phyloP scores from a whole-genome alignment of 2,113 vertebrate species.

The Lutjanus erythropterus region DNA sequence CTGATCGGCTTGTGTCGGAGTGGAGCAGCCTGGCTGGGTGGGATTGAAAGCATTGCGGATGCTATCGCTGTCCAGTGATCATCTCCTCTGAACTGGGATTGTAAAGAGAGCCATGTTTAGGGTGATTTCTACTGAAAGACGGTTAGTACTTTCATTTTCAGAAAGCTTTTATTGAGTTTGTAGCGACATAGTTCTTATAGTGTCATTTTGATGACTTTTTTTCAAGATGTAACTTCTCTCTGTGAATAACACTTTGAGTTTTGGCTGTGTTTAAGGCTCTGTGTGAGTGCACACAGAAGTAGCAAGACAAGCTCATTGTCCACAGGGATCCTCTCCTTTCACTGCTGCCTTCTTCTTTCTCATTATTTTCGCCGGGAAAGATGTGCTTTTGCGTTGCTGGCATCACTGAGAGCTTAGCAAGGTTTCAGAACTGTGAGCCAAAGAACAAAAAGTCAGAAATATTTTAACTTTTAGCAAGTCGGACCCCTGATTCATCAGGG shows the following conservation, averaged over 20 bases:
- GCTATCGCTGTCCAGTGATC: constrained; percentile 15
- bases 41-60: constrained; percentile 31
- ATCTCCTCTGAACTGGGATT: constrained; percentile 23
- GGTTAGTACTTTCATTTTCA: constrained; percentile 6
- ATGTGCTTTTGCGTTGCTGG: constrained; percentile 16
- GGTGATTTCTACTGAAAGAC: constrained; percentile 37
- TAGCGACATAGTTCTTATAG: not conserved
- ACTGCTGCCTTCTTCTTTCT: not conserved
- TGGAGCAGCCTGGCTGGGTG: constrained; percentile 43
- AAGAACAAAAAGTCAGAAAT: constrained; percentile 16
- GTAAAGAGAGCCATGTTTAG: constrained; percentile 2
- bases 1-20: constrained; percentile 53
- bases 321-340: not conserved
- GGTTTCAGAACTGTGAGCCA: constrained; percentile 26
- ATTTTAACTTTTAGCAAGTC: constrained; percentile 17
- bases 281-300: not conserved
- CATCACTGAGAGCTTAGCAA: constrained; percentile 13
- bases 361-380: not conserved
- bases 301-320: not conserved
- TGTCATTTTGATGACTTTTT: not conserved
- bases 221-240: not conserved
- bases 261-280: not conserved
- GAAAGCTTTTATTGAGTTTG: not conserved
- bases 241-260: not conserved
- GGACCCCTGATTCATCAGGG: constrained; percentile 11